These are phyloP conservation scores for Isoperla grammatica DNA, from an alignment of 2,888 invertebrate species.

Conservation along the genomic window DNA sequence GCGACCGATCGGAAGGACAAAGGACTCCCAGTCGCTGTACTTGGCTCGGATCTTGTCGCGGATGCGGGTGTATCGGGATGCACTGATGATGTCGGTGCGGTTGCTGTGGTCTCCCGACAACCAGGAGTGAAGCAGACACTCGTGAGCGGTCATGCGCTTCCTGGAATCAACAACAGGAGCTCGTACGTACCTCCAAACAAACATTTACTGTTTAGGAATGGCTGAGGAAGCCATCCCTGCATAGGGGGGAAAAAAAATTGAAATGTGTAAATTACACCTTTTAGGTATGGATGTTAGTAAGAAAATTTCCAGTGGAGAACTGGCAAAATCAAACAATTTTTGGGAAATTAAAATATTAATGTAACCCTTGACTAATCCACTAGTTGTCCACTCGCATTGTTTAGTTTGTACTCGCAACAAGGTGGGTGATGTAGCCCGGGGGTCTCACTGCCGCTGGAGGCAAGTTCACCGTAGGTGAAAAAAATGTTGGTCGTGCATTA, in stretches of 20 bases:
- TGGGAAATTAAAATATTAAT: too few relatives aligned
- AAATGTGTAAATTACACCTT: neutral
- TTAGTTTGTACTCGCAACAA: too few relatives aligned
- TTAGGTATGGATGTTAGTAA: neutral
- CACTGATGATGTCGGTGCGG: constrained; percentile 72
- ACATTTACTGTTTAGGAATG: neutral
- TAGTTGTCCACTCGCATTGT: too few relatives aligned
- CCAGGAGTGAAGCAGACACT: constrained; percentile 94
- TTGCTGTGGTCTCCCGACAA: constrained; percentile 78
- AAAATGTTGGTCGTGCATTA: too few relatives aligned
- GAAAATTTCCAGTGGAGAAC: too few relatives aligned
- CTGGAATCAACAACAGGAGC: constrained; percentile 49
- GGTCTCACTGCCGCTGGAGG: too few relatives aligned
- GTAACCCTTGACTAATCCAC: too few relatives aligned
- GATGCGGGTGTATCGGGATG: constrained; percentile 77
- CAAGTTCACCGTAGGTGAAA: too few relatives aligned
- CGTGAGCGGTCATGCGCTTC: constrained; percentile 97
- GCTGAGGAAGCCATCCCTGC: too few relatives aligned
- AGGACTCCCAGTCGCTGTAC: constrained; percentile 76
- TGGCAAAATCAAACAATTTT: too few relatives aligned
- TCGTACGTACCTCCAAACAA: too few relatives aligned
- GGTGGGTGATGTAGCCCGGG: too few relatives aligned
- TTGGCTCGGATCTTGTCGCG: constrained; percentile 81
- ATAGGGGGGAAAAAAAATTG: neutral
- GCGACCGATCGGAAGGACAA: constrained; percentile 89